Percentiles rank a stretch among this genome's conserved stretches.
phyloP scores from a whole-genome alignment of 2,797 vertebrate genomes.

The Sebastes itinus region DNA sequence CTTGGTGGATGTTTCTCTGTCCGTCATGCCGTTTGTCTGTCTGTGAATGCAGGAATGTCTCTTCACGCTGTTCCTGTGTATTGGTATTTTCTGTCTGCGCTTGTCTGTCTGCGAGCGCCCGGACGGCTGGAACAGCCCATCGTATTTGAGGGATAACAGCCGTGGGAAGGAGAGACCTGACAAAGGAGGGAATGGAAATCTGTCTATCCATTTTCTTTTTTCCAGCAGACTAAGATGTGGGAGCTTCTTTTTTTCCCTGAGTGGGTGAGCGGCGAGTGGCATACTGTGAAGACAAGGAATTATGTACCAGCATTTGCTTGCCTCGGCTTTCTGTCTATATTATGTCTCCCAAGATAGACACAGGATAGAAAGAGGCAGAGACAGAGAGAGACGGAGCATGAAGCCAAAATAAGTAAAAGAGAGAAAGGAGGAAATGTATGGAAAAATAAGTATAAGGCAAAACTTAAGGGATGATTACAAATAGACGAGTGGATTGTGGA shows the following conservation, averaged over 20 bases:
- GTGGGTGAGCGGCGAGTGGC: constrained; percentile 60
- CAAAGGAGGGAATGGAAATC: constrained; percentile 60
- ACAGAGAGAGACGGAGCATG: background rate
- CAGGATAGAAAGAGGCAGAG: constrained; percentile 9
- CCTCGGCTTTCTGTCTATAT: constrained; percentile 51
- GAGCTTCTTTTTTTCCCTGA: constrained; percentile 52
- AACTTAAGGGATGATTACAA: constrained; percentile 10
- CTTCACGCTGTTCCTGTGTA: background rate
- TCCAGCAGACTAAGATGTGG: constrained; percentile 47
- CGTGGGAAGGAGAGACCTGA: constrained; percentile 40
- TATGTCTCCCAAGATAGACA: constrained; percentile 48
- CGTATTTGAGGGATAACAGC: constrained; percentile 32
- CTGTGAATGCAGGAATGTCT: constrained; percentile 19
- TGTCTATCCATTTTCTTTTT: constrained; percentile 43
- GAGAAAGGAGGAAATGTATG: constrained; percentile 1
- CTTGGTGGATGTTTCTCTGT: constrained; percentile 36
- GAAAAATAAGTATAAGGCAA: background rate
- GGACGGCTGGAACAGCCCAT: constrained; percentile 21
- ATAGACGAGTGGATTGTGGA: background rate
- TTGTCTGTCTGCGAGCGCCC: constrained; percentile 23
- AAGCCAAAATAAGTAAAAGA: constrained; percentile 33
- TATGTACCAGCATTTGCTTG: constrained; percentile 56
- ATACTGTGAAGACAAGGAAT: constrained; percentile 60
- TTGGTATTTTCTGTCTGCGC: constrained; percentile 34
- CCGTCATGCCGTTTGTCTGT: constrained; percentile 13